Evolutionary conservation across 2,113 vertebrate species (phyloP), one percentile per base, ranked within the genome.

Genomic region (Polyodon spathula): DNA sequence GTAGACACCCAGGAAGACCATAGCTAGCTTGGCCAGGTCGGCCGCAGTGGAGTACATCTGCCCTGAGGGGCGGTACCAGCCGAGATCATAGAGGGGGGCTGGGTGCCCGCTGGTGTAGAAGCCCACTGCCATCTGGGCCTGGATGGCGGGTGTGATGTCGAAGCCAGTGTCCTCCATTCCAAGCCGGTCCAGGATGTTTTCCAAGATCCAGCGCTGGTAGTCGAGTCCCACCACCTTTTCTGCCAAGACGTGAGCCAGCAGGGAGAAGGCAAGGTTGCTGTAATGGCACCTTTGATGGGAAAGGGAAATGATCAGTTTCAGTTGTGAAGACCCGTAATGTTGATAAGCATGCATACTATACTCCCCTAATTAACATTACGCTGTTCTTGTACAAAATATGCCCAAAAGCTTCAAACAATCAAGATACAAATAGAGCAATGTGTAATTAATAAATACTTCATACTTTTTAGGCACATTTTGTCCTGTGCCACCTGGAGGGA

Each of bases 21-120:
- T 84, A 12, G 83, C 86, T 42, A 98, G 68, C 71, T 89, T 96
- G 71, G 92, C 90, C 76, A 96, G 83, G 78, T 98, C 94, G 0
- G 90, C 88, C 0, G 89, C 61, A 0, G 92, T 95, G 58, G 93
- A 97, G 65, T 86, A 96, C 93, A 94, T 97, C 77, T 96, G 94
- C 2, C 93, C 94, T 0, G 91, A 93, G 2, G 93, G 93, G 7
- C 91, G 78, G 65, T 95, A 96, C 91, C 95, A 97, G 66, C 92
- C 91, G 0, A 95, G 83, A 69, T 96, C 83, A 0, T 92, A 97
- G 4, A 97, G 87, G 0, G 91, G 91, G 0, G 90, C 92, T 0
- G 76, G 81, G 54, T 82, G 77, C 1, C 73, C 86, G 1, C 81
- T 89, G 66, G 82, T 38, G 0, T 97, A 95, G 66, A 94, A 90